Conservation (phyloP, 2,888 invertebrate genomes). For the Drosophila recens region DNA sequence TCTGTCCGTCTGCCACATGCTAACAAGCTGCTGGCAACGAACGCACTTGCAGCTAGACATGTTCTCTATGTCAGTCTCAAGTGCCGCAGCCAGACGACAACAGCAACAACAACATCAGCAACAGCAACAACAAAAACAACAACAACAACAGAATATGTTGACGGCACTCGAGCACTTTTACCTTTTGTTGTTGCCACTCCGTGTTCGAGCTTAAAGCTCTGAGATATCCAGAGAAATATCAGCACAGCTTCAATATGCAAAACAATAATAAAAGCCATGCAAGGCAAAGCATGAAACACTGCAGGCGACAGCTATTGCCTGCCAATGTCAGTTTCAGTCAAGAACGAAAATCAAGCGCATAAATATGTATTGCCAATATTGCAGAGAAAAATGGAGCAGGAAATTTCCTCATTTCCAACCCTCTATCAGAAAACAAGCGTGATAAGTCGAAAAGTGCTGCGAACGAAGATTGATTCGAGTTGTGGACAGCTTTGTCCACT, state of each 20-base stretch:
- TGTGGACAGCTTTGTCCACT: constrained; percentile 65
- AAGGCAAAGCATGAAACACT: neutral
- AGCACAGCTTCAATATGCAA: constrained; percentile 48
- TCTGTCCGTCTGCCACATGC: neutral
- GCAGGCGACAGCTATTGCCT: constrained; percentile 42
- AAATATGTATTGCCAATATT: constrained; percentile 24
- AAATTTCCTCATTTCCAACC: neutral
- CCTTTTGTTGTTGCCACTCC: constrained; percentile 25
- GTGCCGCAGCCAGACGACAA: constrained; percentile 61
- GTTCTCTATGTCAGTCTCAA: constrained; percentile 79
- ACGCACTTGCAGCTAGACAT: constrained; percentile 70
- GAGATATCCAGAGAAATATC: constrained; percentile 23
- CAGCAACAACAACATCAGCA: constrained; percentile 10
- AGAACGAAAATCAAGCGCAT: constrained; percentile 14
- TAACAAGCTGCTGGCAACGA: constrained; percentile 32
- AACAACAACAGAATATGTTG: neutral
- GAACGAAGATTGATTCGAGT: constrained; percentile 78
- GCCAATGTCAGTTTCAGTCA: constrained; percentile 37
- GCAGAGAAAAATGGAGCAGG: too few species aligned
- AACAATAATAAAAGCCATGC: constrained; percentile 3
- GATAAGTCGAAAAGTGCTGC: constrained; percentile 49
- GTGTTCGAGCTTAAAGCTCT: constrained; percentile 28
- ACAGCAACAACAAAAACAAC: neutral
- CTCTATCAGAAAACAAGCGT: constrained; percentile 32
- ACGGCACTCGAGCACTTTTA: constrained; percentile 30